phyloP scores from a whole-genome alignment of 2,113 vertebrate species.

The Trogon surrucura region DNA sequence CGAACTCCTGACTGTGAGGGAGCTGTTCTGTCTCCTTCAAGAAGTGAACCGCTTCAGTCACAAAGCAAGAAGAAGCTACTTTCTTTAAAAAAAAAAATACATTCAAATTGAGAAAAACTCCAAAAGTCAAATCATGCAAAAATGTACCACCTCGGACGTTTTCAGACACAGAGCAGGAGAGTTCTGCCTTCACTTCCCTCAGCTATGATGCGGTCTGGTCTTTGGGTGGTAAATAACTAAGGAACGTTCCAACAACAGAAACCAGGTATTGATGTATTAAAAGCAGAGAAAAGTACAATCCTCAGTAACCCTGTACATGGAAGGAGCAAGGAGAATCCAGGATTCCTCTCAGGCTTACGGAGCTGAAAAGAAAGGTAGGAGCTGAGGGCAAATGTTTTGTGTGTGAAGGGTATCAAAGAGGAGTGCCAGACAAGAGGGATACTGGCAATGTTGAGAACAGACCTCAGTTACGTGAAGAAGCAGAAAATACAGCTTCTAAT shows the following conservation, averaged over 20 bases:
- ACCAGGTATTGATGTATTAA: not conserved
- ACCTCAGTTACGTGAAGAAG: not conserved
- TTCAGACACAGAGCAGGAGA: not conserved
- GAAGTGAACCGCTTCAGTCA: not conserved
- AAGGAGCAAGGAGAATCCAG: not conserved
- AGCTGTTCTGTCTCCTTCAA: not conserved
- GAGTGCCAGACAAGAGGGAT: not conserved
- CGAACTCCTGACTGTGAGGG: not conserved
- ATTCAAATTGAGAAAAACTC: not conserved
- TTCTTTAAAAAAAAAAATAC: not conserved
- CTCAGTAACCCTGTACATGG: not conserved
- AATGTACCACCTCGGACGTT: not conserved
- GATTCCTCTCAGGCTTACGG: not conserved
- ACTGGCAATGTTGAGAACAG: not conserved
- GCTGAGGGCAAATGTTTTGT: not conserved
- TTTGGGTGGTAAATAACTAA: not conserved
- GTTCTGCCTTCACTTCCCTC: not conserved
- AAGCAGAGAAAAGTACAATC: not conserved
- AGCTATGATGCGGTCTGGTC: rapidly evolving
- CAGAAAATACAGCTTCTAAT: not conserved
- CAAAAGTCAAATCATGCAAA: not conserved
- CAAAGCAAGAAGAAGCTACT: not conserved
- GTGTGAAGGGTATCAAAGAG: not conserved
- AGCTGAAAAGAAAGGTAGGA: not conserved
- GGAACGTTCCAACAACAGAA: not conserved